These are phyloP conservation scores for Drosophila trichaetosa DNA, from an alignment of 2,888 invertebrate species.

Conservation along the genomic window DNA sequence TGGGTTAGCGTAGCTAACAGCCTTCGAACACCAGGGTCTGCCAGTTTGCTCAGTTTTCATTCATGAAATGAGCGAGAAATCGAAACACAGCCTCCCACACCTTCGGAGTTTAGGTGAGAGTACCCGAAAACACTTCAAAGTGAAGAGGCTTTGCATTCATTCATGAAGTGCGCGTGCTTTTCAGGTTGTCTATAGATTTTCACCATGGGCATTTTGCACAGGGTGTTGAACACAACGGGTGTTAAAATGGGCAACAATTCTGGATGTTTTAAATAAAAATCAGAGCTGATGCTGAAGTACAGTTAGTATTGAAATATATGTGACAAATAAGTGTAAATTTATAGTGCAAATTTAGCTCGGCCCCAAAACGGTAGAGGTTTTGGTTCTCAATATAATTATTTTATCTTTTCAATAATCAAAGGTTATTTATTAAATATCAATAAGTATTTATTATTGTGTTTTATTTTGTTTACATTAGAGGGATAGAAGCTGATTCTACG, in stretches of 20 bases:
- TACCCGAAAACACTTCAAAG: constrained; percentile 71
- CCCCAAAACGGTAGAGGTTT: background rate
- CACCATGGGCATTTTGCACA: constrained; percentile 21
- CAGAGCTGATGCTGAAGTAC: background rate
- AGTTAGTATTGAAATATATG: constrained; percentile 1
- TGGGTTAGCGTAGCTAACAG: constrained; percentile 26
- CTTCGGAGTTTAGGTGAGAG: constrained; percentile 9
- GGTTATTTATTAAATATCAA: background rate
- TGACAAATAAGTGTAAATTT: background rate
- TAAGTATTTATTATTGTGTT: background rate
- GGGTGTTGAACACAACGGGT: constrained; percentile 38
- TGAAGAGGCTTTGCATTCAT: constrained; percentile 79
- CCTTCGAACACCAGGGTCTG: background rate
- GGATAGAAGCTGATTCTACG: background rate
- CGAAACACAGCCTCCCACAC: constrained; percentile 4
- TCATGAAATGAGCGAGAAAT: constrained; percentile 61
- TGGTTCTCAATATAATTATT: background rate
- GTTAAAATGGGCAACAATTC: constrained; percentile 6
- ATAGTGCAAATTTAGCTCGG: background rate
- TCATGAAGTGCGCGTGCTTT: constrained; percentile 70
- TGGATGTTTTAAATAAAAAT: constrained; percentile 1
- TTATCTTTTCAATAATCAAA: background rate
- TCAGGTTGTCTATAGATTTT: constrained; percentile 24
- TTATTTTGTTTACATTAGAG: background rate
- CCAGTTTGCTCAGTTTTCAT: constrained; percentile 48